Evolutionary conservation across 2,797 vertebrate species (phyloP).

Genomic region (Pitangus sulphuratus): DNA sequence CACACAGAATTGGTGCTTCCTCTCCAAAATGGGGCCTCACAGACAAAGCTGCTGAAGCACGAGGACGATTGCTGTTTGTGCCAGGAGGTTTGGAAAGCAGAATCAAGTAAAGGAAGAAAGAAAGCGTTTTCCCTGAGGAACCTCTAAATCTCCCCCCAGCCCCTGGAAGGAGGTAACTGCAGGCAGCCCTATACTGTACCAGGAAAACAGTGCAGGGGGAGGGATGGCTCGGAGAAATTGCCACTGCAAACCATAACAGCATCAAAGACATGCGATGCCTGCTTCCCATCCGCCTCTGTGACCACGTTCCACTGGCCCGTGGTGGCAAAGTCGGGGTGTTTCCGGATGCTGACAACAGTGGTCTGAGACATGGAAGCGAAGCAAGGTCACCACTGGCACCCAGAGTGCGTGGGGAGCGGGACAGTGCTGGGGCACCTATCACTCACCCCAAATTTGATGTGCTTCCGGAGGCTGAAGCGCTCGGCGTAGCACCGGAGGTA

Average conservation of each 20-base stretch:
- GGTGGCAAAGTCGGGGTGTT: constrained; percentile 78
- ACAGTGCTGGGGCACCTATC: accelerated
- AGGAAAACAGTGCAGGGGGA: constrained; percentile 82
- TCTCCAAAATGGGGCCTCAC: neutral
- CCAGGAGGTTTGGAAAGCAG: neutral
- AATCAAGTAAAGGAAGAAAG: neutral
- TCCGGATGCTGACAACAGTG: constrained; percentile 79
- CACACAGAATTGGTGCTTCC: neutral
- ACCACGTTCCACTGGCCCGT: constrained; percentile 89
- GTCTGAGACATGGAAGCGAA: constrained; percentile 70
- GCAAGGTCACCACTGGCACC: accelerated
- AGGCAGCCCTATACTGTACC: constrained; percentile 66
- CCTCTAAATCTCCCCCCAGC: neutral
- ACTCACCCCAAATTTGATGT: constrained; percentile 84
- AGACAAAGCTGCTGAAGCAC: neutral
- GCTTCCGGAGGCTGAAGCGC: constrained; percentile 79
- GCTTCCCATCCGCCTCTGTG: constrained; percentile 78
- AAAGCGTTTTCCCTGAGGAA: neutral
- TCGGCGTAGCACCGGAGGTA: constrained; percentile 85
- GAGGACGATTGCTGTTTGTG: neutral
- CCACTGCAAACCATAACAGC: constrained; percentile 88
- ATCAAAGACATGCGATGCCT: constrained; percentile 79
- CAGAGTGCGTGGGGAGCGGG: accelerated
- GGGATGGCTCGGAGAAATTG: constrained; percentile 74
- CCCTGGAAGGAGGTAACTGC: neutral